Evolutionary conservation across 1,140 invertebrate genomes (phyloP).

Genomic region (Lanistes nyassanus): DNA sequence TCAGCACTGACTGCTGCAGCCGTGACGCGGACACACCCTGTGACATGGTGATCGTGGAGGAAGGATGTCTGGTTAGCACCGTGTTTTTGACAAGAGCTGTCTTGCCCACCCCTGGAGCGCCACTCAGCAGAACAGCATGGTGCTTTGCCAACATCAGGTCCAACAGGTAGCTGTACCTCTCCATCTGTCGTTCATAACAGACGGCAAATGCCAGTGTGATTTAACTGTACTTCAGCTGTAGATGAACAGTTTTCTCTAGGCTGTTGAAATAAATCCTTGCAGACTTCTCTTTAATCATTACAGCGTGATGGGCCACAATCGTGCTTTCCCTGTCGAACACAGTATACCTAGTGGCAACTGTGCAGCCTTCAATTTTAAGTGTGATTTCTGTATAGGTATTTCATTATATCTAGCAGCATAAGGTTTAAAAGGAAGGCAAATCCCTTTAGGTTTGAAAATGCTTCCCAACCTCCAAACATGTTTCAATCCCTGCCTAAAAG

Average conservation of each 20-base stretch:
- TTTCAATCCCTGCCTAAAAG: too few species aligned
- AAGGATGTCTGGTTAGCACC: constrained; percentile 53
- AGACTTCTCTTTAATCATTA: not conserved
- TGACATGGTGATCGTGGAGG: constrained; percentile 49
- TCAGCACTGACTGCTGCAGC: constrained; percentile 52
- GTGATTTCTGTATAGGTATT: too few species aligned
- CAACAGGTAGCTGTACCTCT: constrained; percentile 59
- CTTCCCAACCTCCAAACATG: too few species aligned
- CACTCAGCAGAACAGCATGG: constrained; percentile 60
- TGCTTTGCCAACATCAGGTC: constrained; percentile 57
- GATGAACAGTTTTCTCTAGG: too few species aligned
- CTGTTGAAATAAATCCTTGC: too few species aligned
- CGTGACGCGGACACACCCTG: constrained; percentile 47
- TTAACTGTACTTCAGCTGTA: too few species aligned
- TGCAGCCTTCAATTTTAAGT: too few species aligned
- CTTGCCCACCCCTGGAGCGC: constrained; percentile 62
- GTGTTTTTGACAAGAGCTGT: constrained; percentile 60
- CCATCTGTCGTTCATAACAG: constrained; percentile 41
- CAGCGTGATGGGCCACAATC: too few species aligned
- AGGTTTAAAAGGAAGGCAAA: too few species aligned
- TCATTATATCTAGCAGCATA: too few species aligned
- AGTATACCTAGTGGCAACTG: too few species aligned
- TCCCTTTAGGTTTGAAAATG: too few species aligned
- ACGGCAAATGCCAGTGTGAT: not conserved
- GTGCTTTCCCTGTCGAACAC: not conserved